These are phyloP conservation scores for Lepidochrysops patricia DNA, from an alignment of 2,888 invertebrate genomes.

Conservation along the genomic window DNA sequence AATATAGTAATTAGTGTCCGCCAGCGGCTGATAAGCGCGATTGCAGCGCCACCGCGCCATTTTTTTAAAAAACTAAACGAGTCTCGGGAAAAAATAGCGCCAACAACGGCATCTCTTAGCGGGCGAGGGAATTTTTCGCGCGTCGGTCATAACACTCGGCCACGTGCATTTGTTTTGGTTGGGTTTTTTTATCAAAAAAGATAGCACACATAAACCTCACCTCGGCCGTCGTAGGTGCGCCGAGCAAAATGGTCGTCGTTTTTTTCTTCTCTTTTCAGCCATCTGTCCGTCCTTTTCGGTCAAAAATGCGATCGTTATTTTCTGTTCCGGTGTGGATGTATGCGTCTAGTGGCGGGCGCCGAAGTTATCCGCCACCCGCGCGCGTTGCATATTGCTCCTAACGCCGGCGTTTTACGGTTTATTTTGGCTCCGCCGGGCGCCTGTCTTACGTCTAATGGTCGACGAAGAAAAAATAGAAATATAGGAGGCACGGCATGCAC, in stretches of 20 bases:
- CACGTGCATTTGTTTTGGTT: conserved; percentile 75
- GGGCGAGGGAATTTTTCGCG: conserved; percentile 55
- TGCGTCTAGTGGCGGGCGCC: conserved; percentile 53
- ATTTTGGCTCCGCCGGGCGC: conserved; percentile 30
- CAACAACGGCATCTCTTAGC: conserved; percentile 69
- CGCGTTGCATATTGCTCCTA: conserved; percentile 29
- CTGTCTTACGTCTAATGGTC: conserved; percentile 65
- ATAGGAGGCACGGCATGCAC: conserved; percentile 71
- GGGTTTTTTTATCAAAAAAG: conserved; percentile 70
- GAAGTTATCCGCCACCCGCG: conserved; percentile 43
- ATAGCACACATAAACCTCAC: conserved; percentile 67
- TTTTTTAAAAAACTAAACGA: conserved; percentile 62
- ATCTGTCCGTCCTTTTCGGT: conserved; percentile 74
- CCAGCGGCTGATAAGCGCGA: conserved; percentile 25
- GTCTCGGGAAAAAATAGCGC: conserved; percentile 54
- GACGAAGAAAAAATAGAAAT: conserved; percentile 73
- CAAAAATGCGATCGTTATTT: conserved; percentile 76
- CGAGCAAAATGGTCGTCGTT: conserved; percentile 73
- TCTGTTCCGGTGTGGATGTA: conserved; percentile 71
- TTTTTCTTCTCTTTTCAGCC: conserved; percentile 75
- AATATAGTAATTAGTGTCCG: conserved; percentile 22
- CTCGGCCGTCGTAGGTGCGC: conserved; percentile 63
- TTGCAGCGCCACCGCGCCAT: conserved; percentile 52
- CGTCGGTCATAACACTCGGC: conserved; percentile 70
- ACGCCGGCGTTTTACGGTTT: conserved; percentile 14